A percentile compares a stretch with the other conserved stretches of the same genome.
These are phyloP conservation scores for Coecobrya sp. DNA, from an alignment of 2,888 invertebrate genomes.

Conservation along the genomic window DNA sequence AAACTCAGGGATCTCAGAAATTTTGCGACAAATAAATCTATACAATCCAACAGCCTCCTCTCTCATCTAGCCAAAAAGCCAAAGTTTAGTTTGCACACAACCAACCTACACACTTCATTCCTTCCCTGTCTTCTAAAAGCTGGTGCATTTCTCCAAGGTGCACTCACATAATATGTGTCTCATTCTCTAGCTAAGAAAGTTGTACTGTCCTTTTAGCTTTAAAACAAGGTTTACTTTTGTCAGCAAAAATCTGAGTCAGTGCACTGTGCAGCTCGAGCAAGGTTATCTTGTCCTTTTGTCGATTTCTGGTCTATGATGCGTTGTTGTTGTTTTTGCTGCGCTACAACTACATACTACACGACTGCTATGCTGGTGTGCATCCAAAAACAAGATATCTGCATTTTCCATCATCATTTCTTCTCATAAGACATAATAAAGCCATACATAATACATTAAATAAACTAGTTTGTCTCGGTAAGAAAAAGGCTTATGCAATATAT, in stretches of 20 bases:
- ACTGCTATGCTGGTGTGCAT: background rate
- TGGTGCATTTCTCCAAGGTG: slow-evolving; percentile 58
- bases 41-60: background rate
- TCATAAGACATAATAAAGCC: slow-evolving; percentile 44
- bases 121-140: slow-evolving; percentile 16
- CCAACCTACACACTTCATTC: slow-evolving; percentile 29
- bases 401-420: slow-evolving; percentile 17
- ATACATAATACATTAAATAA: slow-evolving; percentile 58
- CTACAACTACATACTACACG: too few relatives aligned
- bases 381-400: slow-evolving; percentile 39
- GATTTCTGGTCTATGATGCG: background rate
- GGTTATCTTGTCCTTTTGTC: slow-evolving; percentile 47
- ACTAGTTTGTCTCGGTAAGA: slow-evolving; percentile 41
- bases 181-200: slow-evolving; percentile 52
- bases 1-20: background rate
- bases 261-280: slow-evolving; percentile 32
- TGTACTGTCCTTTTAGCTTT: slow-evolving; percentile 21
- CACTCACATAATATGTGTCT: slow-evolving; percentile 51
- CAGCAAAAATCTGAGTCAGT: slow-evolving; percentile 36
- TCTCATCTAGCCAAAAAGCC: slow-evolving; percentile 25
- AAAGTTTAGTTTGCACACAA: background rate
- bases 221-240: slow-evolving; percentile 12
- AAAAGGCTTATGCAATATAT: background rate
- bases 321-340: background rate
- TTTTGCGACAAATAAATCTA: slow-evolving; percentile 35